Evolutionary conservation across 2,113 vertebrate species (phyloP), one percentile per base, ranked within the genome.

Genomic region (Caloenas nicobarica): DNA sequence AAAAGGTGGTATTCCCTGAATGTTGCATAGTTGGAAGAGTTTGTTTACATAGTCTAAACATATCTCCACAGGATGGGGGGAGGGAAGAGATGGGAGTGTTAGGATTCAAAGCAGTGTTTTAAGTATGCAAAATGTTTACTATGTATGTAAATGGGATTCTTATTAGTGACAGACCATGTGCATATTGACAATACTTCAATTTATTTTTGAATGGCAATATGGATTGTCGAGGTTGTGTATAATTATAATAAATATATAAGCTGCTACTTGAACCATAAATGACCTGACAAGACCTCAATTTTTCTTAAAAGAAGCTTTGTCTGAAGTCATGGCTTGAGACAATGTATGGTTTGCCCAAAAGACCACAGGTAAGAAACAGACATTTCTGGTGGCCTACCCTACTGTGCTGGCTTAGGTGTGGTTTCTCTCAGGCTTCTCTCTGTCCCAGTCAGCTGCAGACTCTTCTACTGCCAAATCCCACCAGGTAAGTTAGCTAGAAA

Each of bases 161-260:
- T 80, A 66, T 51, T 91, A 95, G 94, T 95, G 91, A 92, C 88
- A 85, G 88, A 96, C 71, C 78, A 94, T 85, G 91, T 89, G 96
- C 96, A 97, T 88, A 96, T 65, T 94, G 91, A 96, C 73, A 90
- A 88, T 95, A 96, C 78, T 92, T 95, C 81, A 51, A 77, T 89
- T 95, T 97, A 96, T 96, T 97, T 97, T 97, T 94, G 92, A 95
- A 95, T 88, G 96, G 96, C 95, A 96, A 94, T 69, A 94, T 42
- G 95, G 88, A 95, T 94, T 97, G 93, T 96, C 82, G 86, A 91
- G 88, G 61, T 96, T 86, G 88, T 97, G 91, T 97, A 97, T 95
- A 96, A 95, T 96, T 93, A 92, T 61, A 98, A 97, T 98, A 97
- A 97, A 97, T 93, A 96, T 95, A 95, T 95, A 88, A 96, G 90